These are phyloP conservation scores for Leptoteleia sp. DNA, from an alignment of 1,140 invertebrate species.

Conservation along the genomic window DNA sequence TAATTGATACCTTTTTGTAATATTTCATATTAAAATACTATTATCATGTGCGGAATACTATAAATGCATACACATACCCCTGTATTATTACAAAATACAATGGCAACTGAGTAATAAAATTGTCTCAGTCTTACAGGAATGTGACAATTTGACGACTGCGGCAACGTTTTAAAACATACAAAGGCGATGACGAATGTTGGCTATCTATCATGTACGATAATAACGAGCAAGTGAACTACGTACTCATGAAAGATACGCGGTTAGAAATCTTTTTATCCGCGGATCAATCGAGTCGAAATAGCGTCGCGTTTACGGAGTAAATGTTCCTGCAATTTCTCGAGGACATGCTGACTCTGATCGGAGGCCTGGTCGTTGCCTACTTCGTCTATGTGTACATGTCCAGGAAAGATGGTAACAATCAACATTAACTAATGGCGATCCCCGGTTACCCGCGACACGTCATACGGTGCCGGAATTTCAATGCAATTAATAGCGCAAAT, in stretches of 20 bases:
- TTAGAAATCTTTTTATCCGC: conserved; percentile 64
- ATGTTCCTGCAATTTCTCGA: conserved; percentile 74
- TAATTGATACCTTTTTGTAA: too few relatives aligned
- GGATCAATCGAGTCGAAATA: conserved; percentile 55
- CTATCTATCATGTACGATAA: conserved; percentile 60
- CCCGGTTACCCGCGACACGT: too few relatives aligned
- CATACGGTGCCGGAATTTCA: too few relatives aligned
- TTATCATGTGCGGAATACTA: too few relatives aligned
- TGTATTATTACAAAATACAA: too few relatives aligned
- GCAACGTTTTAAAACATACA: conserved; percentile 30
- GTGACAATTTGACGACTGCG: conserved; percentile 18
- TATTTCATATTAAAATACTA: too few relatives aligned
- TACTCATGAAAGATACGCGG: conserved; percentile 59
- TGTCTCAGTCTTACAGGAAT: conserved; percentile 18
- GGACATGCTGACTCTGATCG: conserved; percentile 78
- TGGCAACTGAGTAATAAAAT: too few relatives aligned
- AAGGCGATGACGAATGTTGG: conserved; percentile 48
- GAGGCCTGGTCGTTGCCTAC: conserved; percentile 75
- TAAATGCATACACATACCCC: too few relatives aligned
- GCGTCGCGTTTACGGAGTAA: conserved; percentile 57
- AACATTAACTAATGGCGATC: conserved; percentile 6
- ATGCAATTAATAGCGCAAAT: too few relatives aligned
- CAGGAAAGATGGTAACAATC: conserved; percentile 75
- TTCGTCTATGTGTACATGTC: conserved; percentile 74
- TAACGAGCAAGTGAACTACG: conserved; percentile 49